These are phyloP conservation scores for Chelonus insularis DNA, from an alignment of 1,140 invertebrate species.

Conservation along the genomic window DNA sequence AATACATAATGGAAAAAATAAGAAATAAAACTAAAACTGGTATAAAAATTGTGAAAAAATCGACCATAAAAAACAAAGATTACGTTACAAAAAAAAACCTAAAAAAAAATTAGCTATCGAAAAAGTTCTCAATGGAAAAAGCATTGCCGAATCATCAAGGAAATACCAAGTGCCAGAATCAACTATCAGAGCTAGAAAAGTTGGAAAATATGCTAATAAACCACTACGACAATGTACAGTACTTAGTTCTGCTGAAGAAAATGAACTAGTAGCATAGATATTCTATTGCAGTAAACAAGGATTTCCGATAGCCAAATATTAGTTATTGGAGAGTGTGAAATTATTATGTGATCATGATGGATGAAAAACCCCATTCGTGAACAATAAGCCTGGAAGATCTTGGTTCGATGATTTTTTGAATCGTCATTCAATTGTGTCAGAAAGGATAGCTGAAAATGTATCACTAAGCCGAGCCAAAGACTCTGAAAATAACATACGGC, in stretches of 20 bases:
- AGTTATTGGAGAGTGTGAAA: slow-evolving; percentile 43
- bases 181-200: slow-evolving; percentile 2
- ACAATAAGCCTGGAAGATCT: slow-evolving; percentile 38
- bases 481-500: neutral
- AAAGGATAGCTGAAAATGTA: slow-evolving; percentile 41
- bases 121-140: neutral
- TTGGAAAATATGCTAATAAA: neutral
- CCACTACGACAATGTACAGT: neutral
- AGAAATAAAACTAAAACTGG: too few relatives aligned
- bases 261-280: neutral
- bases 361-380: slow-evolving; percentile 38
- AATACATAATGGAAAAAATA: too few relatives aligned
- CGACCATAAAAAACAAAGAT: too few relatives aligned
- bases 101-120: neutral
- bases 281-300: neutral
- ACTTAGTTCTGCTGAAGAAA: neutral
- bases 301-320: neutral
- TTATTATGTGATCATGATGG: slow-evolving; percentile 38
- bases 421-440: slow-evolving; percentile 37
- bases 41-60: too few relatives aligned
- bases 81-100: neutral
- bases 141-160: neutral
- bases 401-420: slow-evolving; percentile 41
- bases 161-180: neutral
- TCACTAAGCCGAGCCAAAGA: neutral